Conservation (phyloP, 2,888 invertebrate species). For the Chymomyza procnemis region DNA sequence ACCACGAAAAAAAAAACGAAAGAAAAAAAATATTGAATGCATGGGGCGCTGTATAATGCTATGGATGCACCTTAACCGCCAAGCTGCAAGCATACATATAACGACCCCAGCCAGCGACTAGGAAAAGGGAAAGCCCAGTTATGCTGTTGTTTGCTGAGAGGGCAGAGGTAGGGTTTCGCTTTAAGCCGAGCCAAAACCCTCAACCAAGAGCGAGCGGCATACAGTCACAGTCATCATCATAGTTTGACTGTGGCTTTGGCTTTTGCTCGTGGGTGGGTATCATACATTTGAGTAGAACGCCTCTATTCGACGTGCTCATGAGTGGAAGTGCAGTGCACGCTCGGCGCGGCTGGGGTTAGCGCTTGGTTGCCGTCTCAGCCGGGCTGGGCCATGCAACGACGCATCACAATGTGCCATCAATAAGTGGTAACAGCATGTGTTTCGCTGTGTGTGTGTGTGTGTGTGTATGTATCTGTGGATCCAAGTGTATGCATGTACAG, state of each 20-base stretch:
- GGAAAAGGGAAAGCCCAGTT: constrained; percentile 7
- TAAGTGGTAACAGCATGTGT: constrained; percentile 72
- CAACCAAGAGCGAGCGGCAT: not conserved
- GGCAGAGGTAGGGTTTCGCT: no score
- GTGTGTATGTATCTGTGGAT: constrained; percentile 40
- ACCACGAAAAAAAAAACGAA: constrained; percentile 41
- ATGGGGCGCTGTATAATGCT: constrained; percentile 5
- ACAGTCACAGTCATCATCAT: constrained; percentile 65
- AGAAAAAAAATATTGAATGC: constrained; percentile 31
- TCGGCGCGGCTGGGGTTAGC: constrained; percentile 39
- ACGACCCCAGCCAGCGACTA: constrained; percentile 8
- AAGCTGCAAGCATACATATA: constrained; percentile 11
- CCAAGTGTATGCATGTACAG: constrained; percentile 47
- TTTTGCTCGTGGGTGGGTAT: constrained; percentile 77
- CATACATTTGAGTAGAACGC: constrained; percentile 78
- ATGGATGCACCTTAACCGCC: constrained; percentile 11
- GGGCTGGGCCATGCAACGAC: constrained; percentile 44
- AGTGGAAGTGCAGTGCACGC: constrained; percentile 36
- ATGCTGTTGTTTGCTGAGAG: not conserved
- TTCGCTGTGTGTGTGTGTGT: constrained; percentile 37
- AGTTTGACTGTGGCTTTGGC: constrained; percentile 51
- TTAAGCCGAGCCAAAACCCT: not conserved
- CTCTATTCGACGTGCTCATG: constrained; percentile 73
- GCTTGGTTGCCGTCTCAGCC: constrained; percentile 13
- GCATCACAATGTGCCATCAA: constrained; percentile 71